Base-by-base conservation (phyloP, 2,113 vertebrate genomes). In the Cololabis saira region DNA sequence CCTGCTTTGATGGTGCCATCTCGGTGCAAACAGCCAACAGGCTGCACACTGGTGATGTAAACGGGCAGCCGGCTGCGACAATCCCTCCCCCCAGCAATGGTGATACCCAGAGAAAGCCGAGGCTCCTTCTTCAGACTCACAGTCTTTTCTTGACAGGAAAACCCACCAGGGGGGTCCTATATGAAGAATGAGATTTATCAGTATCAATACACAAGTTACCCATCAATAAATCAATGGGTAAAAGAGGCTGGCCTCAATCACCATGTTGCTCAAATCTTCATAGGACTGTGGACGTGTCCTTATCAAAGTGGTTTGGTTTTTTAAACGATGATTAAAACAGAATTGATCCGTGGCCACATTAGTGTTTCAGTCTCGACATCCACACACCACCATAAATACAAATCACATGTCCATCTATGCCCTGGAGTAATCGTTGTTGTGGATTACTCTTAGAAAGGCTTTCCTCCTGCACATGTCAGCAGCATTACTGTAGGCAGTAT, bases 31-130 rank as follows among this genome's bases (percentile, higher is more conserved):
- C 96, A 97, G 12, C 96, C 96, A 0, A 97, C 92, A 1, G 96
- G 96, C 88, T 97, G 96, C 47, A 97, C 94, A 0, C 96, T 97
- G 0, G 96, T 97, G 71, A 97, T 95, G 67, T 96, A 97, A 66
- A 97, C 91, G 0, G 96, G 96, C 17, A 97, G 92, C 12, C 92
- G 95, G 73, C 94, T 94, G 74, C 94, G 95, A 80, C 93, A 93
- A 76, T 97, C 96, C 67, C 95, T 91, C 47, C 96, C 96, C 0
- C 96, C 96, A 3, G 95, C 95, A 2, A 97, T 97, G 3, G 96
- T 97, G 88, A 97, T 97, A 79, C 96, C 96, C 61, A 97, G 82
- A 33, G 96, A 97, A 21, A 93, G 94, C 30, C 95, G 93, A 49
- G 94, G 94, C 75, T 97, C 96, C 82, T 97, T 97, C 84, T 95